phyloP scores from a whole-genome alignment of 2,888 invertebrate species.

The Drosophila mayaguana region DNA sequence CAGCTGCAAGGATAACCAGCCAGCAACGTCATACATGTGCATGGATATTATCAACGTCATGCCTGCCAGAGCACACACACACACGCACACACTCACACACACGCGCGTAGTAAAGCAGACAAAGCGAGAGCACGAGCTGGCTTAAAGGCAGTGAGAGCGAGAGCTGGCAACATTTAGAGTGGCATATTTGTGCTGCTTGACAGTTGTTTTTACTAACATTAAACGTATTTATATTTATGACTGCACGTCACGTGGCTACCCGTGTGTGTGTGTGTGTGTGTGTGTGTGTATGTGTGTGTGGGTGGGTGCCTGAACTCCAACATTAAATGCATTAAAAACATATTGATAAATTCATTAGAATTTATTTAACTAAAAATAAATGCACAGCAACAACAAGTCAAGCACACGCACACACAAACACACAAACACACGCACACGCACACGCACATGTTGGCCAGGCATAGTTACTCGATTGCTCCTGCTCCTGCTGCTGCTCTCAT shows the following conservation, averaged over 20 bases:
- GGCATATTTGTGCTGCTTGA: slow-evolving; percentile 57
- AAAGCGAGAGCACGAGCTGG: slow-evolving; percentile 20
- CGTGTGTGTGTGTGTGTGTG: slow-evolving; percentile 10
- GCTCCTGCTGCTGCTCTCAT: slow-evolving; percentile 45
- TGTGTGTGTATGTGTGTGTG: slow-evolving; percentile 15
- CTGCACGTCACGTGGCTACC: slow-evolving; percentile 17
- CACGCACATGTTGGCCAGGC: slow-evolving; percentile 5
- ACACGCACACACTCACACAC: slow-evolving; percentile 31
- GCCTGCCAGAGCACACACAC: slow-evolving; percentile 55
- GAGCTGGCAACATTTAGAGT: slow-evolving; percentile 45
- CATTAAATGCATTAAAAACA: slow-evolving; percentile 68
- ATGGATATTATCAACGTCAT: slow-evolving; percentile 84
- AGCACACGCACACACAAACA: slow-evolving; percentile 12
- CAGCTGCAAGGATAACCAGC: slow-evolving; percentile 66
- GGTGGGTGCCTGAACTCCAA: slow-evolving; percentile 29
- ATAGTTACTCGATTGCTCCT: slow-evolving; percentile 6
- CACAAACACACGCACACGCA: background rate
- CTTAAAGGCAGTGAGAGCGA: slow-evolving; percentile 12
- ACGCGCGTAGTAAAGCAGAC: slow-evolving; percentile 17
- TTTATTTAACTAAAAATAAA: slow-evolving; percentile 69
- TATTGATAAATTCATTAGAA: slow-evolving; percentile 69
- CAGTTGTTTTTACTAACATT: slow-evolving; percentile 58
- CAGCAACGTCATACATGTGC: slow-evolving; percentile 78
- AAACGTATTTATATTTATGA: slow-evolving; percentile 68
- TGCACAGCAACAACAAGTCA: slow-evolving; percentile 26